Base-by-base conservation (phyloP, 2,797 vertebrate genomes). In the Sebastes diploproa region DNA sequence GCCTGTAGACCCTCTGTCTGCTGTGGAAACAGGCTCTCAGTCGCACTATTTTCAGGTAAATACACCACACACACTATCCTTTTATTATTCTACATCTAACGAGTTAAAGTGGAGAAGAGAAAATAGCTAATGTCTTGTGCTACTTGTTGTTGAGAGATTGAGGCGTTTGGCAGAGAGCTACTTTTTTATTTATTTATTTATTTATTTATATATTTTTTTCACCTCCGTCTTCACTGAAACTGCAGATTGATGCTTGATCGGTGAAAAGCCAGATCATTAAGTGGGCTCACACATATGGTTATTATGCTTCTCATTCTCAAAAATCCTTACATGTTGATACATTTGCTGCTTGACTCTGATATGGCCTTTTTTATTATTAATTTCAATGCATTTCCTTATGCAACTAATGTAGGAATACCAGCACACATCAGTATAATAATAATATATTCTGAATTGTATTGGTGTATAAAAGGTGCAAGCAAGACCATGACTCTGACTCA, bases 31-130 rank as follows among this genome's bases (percentile, higher is more conserved):
- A 83, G 94, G 92, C 82, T 93, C 96, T 6, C 96, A 96, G 66
- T 92, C 96, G 79, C 95, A 96, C 89, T 95, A 96, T 93, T 96
- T 96, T 8, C 96, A 96, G 95, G 96, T 96, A 95, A 94, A 93
- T 60, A 36, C 61, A 13, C 74, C 75, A 50, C 46, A 20, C 75
- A 50, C 46, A 50, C 63, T 7, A 14, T 16, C 22, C 4, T 25
- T 80, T 69, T 7, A 20, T 11, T 16, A 4, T 5, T 32, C 59
- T 42, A 16, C 25, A 14, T 60, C 9, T 42, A n/a, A 34, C n/a
- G 42, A 50, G 56, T 3, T 8, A 64, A 64, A 79, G 75, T 42
- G 63, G 63, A 14, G 36, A 38, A 20, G 2, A 34, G 2, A 5
- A 62, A 77, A 54, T 23, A 30, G 77, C 85, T 85, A 56, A 63